Base-by-base conservation (phyloP, 1,140 invertebrate genomes). In the Steinernema feltiae region DNA sequence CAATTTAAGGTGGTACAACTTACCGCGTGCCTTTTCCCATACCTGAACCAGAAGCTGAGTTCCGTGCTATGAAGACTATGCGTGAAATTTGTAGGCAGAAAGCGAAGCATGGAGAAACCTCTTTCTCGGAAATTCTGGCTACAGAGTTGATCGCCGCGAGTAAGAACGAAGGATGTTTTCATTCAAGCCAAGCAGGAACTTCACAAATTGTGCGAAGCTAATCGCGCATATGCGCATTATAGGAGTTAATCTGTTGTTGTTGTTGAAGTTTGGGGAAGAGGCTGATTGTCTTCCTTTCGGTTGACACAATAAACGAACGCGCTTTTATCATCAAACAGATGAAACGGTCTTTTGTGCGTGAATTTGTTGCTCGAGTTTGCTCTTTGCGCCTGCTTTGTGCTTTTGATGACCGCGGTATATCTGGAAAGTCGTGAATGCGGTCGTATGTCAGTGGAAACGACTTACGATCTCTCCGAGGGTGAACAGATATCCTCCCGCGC, bases 181-280 rank as follows among this genome's bases (percentile, higher is more conserved):
- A 83, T 89, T 29, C 80, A 85, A 35, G 87, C 86, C 32, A 89
- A 89, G 78, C 87, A 88, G 72, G 88, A 89, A 32, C 78, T 88
- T 3, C 88, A 89, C 76, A 86, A 85, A 80, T 76, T 84, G 24
- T 89, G 88, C 81, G 88, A 89, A 78, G 86, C 85, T 3, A 89
- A 89, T 80, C 78, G 87, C 75, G 88, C 88, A 21, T 88, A 87
- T 80, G 83, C 88, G 21, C 88, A 88, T 81, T 88, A 86, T 74
- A 76, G 87, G 76, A 86, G 84, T 70, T 78, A 76, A 79, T 78
- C 41, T n/a, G 27, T 1, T 46, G 31, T 46, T 78, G 24, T 41
- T 41, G 7, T 41, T 41, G 35, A 7, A 18, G 7, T 41, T 41
- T 41, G 35, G 18, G 7, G 18, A 35, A 75, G 2, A 27, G n/a